phyloP scores from a whole-genome alignment of 1,140 invertebrate species.

The Cotesia vestalis region DNA sequence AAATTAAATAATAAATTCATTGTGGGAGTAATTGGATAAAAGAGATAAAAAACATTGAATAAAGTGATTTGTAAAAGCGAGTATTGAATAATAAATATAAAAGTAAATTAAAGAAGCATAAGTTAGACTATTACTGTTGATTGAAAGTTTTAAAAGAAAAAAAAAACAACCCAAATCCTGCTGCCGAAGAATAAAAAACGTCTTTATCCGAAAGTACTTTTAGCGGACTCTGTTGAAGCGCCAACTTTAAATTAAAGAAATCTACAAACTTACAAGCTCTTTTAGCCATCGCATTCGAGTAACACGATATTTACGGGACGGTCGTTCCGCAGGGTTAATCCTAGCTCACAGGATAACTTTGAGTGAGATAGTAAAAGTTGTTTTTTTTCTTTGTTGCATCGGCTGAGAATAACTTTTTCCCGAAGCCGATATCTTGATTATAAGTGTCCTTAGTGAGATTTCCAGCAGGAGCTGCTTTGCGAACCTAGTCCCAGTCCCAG shows the following conservation, averaged over 20 bases:
- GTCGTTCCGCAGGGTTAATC: conserved; percentile 24
- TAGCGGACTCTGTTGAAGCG: neutral
- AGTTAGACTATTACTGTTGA: neutral
- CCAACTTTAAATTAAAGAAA: conserved; percentile 18
- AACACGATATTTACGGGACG: conserved; percentile 21
- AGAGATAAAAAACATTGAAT: neutral
- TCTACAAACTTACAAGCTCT: conserved; percentile 17
- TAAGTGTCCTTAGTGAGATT: neutral
- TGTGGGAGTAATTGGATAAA: neutral
- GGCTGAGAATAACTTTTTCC: neutral
- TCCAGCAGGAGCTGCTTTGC: too few relatives aligned
- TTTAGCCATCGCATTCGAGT: conserved; percentile 8
- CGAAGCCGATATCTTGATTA: conserved; percentile 13
- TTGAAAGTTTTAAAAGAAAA: conserved; percentile 3
- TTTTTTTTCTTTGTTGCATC: conserved; percentile 26
- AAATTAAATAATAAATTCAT: too few relatives aligned
- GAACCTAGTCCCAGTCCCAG: too few relatives aligned
- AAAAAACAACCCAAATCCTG: neutral
- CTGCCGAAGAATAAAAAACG: neutral
- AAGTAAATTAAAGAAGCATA: neutral
- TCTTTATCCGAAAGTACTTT: neutral
- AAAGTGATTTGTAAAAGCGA: neutral
- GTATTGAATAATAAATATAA: conserved; percentile 4
- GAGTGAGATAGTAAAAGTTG: neutral
- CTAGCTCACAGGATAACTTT: neutral